phyloP scores from a whole-genome alignment of 2,113 vertebrate genomes.

The Crypturellus undulatus region DNA sequence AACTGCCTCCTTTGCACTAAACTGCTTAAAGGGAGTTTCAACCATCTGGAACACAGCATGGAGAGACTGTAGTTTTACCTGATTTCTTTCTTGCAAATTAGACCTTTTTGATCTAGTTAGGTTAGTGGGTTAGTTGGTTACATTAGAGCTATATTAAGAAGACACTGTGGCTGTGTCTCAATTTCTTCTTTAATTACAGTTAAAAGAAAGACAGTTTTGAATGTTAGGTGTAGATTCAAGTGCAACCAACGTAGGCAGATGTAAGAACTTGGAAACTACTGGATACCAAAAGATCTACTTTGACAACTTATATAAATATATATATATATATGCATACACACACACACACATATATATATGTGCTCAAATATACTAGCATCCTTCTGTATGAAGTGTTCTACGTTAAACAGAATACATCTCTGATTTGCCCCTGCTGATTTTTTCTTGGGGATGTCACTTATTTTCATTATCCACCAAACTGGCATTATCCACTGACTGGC shows the following conservation, averaged over 20 bases:
- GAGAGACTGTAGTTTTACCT: neutral
- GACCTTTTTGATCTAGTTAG: neutral
- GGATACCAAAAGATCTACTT: neutral
- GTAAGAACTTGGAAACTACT: neutral
- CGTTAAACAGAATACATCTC: neutral
- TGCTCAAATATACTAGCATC: neutral
- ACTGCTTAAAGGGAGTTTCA: neutral
- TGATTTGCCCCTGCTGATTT: neutral
- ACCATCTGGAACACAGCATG: neutral
- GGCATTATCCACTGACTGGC: neutral
- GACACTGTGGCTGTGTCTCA: neutral
- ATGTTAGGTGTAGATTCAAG: neutral
- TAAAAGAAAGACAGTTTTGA: neutral
- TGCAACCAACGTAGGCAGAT: neutral
- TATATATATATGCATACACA: too few species aligned
- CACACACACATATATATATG: too few species aligned
- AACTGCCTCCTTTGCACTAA: neutral
- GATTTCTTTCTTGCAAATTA: neutral
- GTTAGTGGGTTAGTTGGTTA: constrained; percentile 7
- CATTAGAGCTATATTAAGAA: constrained; percentile 10
- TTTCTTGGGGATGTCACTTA: neutral
- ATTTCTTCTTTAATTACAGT: neutral
- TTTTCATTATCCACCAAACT: neutral
- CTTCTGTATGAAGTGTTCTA: neutral
- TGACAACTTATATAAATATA: neutral